A percentile compares a stretch with the other conserved stretches of the same genome.
Conservation (phyloP, 2,113 vertebrate species). For the Pterophyllum scalare region DNA sequence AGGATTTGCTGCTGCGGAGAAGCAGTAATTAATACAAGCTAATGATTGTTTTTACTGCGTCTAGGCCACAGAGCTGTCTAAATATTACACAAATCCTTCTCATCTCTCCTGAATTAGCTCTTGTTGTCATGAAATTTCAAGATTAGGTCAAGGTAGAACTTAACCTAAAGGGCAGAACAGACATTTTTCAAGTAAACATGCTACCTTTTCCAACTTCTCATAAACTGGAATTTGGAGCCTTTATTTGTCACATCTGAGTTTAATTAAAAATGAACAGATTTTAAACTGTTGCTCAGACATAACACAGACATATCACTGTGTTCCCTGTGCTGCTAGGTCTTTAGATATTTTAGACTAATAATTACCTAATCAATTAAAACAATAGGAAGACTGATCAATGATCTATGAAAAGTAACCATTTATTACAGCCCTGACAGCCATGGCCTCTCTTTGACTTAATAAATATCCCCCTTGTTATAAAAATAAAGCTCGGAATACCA, state of each 20-base stretch:
- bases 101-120: background rate
- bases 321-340: background rate
- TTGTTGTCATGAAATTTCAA: background rate
- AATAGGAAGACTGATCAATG: background rate
- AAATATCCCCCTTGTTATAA: background rate
- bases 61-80: background rate
- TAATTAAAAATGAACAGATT: background rate
- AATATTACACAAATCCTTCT: constrained; percentile 2
- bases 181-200: constrained; percentile 5
- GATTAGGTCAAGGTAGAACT: background rate
- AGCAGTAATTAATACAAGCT: constrained; percentile 24
- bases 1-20: constrained; percentile 19
- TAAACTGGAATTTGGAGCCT: background rate
- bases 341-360: background rate
- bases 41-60: constrained; percentile 26
- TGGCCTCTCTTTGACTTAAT: background rate
- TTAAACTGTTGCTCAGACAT: background rate
- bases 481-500: background rate
- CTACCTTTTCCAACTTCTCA: background rate
- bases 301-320: background rate
- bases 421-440: background rate
- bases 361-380: background rate
- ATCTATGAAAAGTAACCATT: background rate
- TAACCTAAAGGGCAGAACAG: background rate
- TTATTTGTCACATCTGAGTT: background rate